Evolutionary conservation across 2,888 invertebrate species (phyloP).

Genomic region (Cyclophora albipunctata): DNA sequence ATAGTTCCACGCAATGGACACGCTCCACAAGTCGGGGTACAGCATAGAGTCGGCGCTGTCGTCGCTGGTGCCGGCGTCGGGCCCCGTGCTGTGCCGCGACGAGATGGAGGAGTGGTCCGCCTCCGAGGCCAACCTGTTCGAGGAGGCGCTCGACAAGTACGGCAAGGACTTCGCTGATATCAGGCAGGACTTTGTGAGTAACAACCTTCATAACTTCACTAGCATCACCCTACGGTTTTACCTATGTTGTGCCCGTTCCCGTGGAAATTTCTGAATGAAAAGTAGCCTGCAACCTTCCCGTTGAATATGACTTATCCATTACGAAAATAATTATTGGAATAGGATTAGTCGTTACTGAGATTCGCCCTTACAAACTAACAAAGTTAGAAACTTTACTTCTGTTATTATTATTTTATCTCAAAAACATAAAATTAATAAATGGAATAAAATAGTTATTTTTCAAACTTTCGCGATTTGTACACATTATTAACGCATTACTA

Average conservation of each 20-base stretch:
- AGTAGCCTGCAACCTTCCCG: no score
- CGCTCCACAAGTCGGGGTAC: constrained; percentile 93
- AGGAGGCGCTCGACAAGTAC: constrained; percentile 98
- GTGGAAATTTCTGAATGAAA: no score
- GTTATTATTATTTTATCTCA: no score
- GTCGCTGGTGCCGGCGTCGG: constrained; percentile 94
- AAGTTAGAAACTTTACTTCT: background rate
- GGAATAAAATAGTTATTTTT: no score
- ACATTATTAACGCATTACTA: no score
- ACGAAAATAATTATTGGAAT: no score
- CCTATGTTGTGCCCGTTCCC: no score
- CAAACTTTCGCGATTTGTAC: no score
- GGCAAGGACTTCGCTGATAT: constrained; percentile 99
- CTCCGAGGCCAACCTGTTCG: constrained; percentile 98
- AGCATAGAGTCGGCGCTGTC: constrained; percentile 93
- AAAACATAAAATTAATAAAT: no score
- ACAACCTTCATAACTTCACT: no score
- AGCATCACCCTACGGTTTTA: no score
- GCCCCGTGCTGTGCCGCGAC: constrained; percentile 97
- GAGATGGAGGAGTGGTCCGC: constrained; percentile 99
- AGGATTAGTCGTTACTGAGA: background rate
- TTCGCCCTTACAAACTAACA: background rate
- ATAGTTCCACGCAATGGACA: constrained; percentile 98
- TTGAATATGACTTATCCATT: no score
- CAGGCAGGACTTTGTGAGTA: constrained; percentile 95